These are phyloP conservation scores for Macrocentrus cingulum DNA, from an alignment of 1,140 invertebrate species.

Conservation along the genomic window DNA sequence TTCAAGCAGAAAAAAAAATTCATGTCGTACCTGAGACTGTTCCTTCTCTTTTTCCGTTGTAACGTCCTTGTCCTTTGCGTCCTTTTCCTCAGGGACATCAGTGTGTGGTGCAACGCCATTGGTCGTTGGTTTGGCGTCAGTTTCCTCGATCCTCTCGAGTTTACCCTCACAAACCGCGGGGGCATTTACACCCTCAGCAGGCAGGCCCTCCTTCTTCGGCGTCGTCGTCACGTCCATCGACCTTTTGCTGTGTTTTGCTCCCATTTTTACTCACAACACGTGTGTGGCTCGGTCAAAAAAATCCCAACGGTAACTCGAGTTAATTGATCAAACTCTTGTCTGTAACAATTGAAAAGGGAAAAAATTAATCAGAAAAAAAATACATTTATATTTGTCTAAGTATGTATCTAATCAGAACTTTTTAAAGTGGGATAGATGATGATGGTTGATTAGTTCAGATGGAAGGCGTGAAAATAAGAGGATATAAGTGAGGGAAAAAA, in stretches of 20 bases:
- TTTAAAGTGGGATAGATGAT: no score
- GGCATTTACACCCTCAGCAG: slow-evolving; percentile 63
- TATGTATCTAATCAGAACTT: no score
- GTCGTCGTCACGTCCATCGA: slow-evolving; percentile 82
- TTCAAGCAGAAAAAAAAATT: neutral
- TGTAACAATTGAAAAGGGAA: no score
- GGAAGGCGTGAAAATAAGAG: no score
- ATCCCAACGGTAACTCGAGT: neutral
- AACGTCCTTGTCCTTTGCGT: slow-evolving; percentile 66
- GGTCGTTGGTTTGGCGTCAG: slow-evolving; percentile 67
- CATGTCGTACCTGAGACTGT: slow-evolving; percentile 30
- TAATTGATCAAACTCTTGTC: no score
- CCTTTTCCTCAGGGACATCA: slow-evolving; percentile 63
- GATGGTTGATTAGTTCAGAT: no score
- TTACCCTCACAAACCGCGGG: slow-evolving; percentile 66
- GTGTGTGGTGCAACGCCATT: slow-evolving; percentile 71
- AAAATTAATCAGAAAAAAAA: no score
- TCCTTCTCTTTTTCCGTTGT: slow-evolving; percentile 66
- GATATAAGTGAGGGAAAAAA: no score
- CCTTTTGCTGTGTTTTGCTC: slow-evolving; percentile 80
- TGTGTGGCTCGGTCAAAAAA: neutral
- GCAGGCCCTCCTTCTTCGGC: slow-evolving; percentile 69
- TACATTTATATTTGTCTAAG: no score
- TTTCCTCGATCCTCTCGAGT: slow-evolving; percentile 71
- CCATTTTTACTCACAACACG: slow-evolving; percentile 61